Evolutionary conservation across 2,113 vertebrate genomes (phyloP).

Genomic region (Taurulus bubalis): DNA sequence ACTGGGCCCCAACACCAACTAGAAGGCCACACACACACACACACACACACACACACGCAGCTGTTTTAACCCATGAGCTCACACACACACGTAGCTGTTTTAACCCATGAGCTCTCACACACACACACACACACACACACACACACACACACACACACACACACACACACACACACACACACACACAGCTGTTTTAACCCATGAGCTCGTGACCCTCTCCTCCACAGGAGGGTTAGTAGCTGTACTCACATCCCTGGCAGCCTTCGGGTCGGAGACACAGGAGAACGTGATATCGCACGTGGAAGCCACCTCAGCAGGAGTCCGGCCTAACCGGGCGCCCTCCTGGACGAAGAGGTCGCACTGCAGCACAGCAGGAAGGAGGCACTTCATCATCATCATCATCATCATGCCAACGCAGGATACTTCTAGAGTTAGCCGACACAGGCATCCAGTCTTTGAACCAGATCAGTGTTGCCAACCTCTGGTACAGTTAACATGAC

Average conservation of each 20-base stretch:
- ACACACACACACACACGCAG: no score
- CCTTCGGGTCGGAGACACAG: slow-evolving; percentile 97
- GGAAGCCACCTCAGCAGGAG: slow-evolving; percentile 97
- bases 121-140: no score
- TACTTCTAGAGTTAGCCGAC: background rate
- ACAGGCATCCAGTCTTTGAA: background rate
- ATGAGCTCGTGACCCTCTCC: background rate
- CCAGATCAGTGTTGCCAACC: background rate
- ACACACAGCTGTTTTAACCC: background rate
- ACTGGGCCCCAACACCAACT: slow-evolving; percentile 97
- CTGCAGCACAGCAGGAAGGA: slow-evolving; percentile 79
- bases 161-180: no score
- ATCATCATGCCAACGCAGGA: background rate
- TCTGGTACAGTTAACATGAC: background rate
- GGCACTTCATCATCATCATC: background rate
- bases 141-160: background rate
- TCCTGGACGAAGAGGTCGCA: slow-evolving; percentile 99
- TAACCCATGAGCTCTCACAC: no score
- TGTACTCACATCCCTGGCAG: slow-evolving; percentile 95
- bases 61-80: background rate
- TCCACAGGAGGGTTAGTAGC: background rate
- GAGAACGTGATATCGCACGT: slow-evolving; percentile 99
- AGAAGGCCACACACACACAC: slow-evolving; percentile 42
- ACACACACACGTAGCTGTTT: background rate
- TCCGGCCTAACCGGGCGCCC: slow-evolving; percentile 95